Evolutionary conservation across 2,888 invertebrate species (phyloP).

Genomic region (Megalurothrips usitatus): DNA sequence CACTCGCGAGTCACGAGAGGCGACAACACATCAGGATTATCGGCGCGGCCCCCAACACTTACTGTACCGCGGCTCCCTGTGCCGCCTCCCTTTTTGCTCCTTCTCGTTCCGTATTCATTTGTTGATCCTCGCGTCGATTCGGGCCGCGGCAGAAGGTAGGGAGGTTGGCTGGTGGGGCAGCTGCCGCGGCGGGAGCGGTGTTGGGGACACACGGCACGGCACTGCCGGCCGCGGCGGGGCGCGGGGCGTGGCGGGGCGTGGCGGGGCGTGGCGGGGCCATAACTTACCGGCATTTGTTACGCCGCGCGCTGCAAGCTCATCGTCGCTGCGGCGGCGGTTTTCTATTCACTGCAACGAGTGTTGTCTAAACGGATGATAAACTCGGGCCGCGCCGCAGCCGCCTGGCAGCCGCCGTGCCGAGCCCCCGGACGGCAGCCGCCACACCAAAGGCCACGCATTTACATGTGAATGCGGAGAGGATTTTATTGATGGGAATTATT

Average conservation of each 20-base stretch:
- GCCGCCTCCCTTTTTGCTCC: no score
- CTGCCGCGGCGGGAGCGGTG: no score
- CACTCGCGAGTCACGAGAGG: no score
- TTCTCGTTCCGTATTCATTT: no score
- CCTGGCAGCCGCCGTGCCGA: background rate
- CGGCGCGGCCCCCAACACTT: no score
- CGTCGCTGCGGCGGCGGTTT: slow-evolving; percentile 4
- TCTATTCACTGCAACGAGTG: slow-evolving; percentile 16
- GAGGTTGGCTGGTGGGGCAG: no score
- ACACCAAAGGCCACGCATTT: background rate
- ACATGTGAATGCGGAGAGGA: slow-evolving; percentile 21
- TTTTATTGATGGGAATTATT: slow-evolving; percentile 21
- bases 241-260: background rate
- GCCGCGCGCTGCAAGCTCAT: background rate
- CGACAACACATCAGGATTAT: no score
- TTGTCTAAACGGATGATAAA: slow-evolving; percentile 25
- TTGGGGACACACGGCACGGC: no score
- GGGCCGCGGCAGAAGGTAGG: no score
- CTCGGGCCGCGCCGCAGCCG: background rate
- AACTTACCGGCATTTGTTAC: slow-evolving; percentile 26
- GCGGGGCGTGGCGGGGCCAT: background rate
- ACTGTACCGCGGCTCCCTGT: no score
- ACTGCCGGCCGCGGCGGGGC: background rate
- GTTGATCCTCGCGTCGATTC: no score
- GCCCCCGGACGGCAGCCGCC: background rate